phyloP scores from a whole-genome alignment of 2,797 vertebrate genomes.

The Artibeus lituratus region DNA sequence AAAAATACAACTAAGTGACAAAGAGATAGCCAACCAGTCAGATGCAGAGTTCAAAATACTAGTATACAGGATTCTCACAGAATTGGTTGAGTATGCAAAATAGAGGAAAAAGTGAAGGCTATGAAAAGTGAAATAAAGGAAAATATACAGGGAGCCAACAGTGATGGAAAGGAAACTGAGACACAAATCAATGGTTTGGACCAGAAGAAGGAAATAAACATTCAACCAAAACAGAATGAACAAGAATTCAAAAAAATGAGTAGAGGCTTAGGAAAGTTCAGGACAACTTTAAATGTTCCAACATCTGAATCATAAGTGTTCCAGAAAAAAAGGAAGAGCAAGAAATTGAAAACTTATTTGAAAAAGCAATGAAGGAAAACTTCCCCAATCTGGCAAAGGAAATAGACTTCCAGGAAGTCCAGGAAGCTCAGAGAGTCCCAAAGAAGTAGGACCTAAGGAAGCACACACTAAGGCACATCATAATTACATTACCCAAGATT shows the following conservation, averaged over 20 bases:
- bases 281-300: neutral
- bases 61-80: neutral
- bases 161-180: neutral
- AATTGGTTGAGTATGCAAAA: too few species aligned
- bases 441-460: neutral
- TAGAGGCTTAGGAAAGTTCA: neutral
- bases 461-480: neutral
- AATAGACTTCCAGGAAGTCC: neutral
- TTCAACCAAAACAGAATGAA: neutral
- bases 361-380: neutral
- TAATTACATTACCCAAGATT: neutral
- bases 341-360: neutral
- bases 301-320: neutral
- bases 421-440: too few species aligned
- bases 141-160: neutral
- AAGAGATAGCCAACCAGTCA: neutral
- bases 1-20: neutral
- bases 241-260: neutral
- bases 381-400: neutral
- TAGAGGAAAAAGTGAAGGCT: neutral
- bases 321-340: neutral
- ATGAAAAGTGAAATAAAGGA: neutral
- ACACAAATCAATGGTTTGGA: neutral
- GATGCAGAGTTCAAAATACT: neutral
- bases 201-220: neutral